phyloP scores from a whole-genome alignment of 2,113 vertebrate species.

The Halcyon malimbica region DNA sequence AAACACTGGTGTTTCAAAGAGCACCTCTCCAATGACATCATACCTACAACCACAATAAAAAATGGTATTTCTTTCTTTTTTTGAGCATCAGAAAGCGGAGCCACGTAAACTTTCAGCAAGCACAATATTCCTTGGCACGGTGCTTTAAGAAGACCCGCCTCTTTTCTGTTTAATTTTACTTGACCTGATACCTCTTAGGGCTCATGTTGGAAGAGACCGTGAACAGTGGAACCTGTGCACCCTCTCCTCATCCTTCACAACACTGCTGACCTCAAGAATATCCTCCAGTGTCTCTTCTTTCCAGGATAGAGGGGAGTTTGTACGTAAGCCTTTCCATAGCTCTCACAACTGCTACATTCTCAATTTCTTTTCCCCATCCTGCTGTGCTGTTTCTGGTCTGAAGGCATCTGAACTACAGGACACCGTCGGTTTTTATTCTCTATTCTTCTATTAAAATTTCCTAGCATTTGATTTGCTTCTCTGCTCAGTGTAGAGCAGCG shows the following conservation, averaged over 20 bases:
- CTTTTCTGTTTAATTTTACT: neutral
- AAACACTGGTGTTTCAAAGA: neutral
- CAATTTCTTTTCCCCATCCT: neutral
- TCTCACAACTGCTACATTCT: neutral
- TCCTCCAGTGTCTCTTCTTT: neutral
- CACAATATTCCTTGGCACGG: neutral
- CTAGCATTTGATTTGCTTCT: neutral
- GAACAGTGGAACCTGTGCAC: neutral
- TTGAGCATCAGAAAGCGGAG: neutral
- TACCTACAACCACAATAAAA: neutral
- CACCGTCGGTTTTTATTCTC: neutral
- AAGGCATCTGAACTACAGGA: neutral
- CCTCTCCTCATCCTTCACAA: neutral
- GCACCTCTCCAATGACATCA: neutral
- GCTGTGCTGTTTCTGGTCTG: neutral
- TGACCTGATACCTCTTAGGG: neutral
- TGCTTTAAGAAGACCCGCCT: neutral
- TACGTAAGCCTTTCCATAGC: neutral
- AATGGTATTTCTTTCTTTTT: neutral
- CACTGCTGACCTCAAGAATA: neutral
- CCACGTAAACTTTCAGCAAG: neutral
- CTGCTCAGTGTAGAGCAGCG: neutral
- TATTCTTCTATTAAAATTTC: neutral
- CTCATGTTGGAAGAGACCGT: accelerated
- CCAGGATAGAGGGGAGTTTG: neutral